A percentile compares a stretch with the other conserved stretches of the same genome.
phyloP scores from a whole-genome alignment of 2,113 vertebrate species.

The Onychostoma macrolepis region DNA sequence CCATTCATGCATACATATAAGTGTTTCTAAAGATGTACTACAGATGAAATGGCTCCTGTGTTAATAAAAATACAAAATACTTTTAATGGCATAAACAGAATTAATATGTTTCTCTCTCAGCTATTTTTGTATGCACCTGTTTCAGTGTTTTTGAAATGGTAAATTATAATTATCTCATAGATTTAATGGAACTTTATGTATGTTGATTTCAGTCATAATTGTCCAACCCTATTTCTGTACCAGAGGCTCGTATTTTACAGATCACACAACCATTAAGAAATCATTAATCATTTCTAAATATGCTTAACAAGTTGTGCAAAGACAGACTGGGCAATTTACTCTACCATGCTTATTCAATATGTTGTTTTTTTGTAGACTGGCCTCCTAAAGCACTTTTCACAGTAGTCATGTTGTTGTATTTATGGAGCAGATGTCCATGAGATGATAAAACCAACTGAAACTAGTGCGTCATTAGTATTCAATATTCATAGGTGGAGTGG shows the following conservation, averaged over 20 bases:
- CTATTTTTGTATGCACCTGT: background rate
- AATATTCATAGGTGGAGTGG: background rate
- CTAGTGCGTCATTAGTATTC: background rate
- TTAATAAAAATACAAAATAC: background rate
- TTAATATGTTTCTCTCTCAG: background rate
- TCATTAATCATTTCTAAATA: constrained; percentile 19
- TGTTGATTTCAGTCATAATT: background rate
- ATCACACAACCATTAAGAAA: constrained; percentile 6
- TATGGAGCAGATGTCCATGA: background rate
- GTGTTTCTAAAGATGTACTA: background rate
- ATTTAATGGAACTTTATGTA: background rate
- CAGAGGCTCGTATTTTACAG: background rate
- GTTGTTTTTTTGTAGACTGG: constrained; percentile 1
- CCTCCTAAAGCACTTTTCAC: background rate
- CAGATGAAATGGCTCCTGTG: background rate
- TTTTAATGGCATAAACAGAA: background rate
- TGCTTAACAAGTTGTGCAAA: constrained; percentile 20
- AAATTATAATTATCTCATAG: background rate
- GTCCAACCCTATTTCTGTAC: background rate
- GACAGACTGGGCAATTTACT: constrained; percentile 23
- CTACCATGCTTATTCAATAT: constrained; percentile 25
- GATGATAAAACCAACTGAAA: background rate
- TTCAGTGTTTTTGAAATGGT: background rate
- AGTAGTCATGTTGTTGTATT: background rate
- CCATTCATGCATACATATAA: background rate